phyloP scores from a whole-genome alignment of 2,888 invertebrate species.

The Epinotia demarniana region DNA sequence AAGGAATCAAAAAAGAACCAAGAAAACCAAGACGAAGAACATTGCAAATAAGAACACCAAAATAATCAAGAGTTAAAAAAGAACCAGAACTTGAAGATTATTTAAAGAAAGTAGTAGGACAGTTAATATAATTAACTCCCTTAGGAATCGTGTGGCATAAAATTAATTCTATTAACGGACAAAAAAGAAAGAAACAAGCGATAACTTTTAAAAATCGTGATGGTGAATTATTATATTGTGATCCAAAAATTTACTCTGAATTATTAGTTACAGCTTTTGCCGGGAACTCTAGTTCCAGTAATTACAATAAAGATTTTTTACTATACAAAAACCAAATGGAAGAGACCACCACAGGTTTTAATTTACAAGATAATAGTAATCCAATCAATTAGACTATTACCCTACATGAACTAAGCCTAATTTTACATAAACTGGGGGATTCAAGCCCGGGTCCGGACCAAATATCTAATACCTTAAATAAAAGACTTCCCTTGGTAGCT shows the following conservation, averaged over 20 bases:
- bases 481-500: not conserved
- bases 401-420: not conserved
- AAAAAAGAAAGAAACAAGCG: not conserved
- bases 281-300: not conserved
- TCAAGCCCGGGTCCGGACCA: not conserved
- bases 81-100: not conserved
- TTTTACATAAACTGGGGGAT: not conserved
- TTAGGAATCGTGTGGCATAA: not conserved
- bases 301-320: not conserved
- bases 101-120: not conserved
- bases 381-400: not conserved
- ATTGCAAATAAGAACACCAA: too few relatives aligned
- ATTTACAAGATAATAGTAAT: not conserved
- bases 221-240: slow-evolving; percentile 1
- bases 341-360: not conserved
- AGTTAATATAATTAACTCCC: not conserved
- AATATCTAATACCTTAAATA: not conserved
- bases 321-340: not conserved
- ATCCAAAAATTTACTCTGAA: not conserved
- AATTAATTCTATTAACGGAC: not conserved
- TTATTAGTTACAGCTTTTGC: not conserved
- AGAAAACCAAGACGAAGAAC: too few relatives aligned
- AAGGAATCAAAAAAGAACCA: too few relatives aligned
- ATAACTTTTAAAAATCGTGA: not conserved
- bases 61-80: not conserved